phyloP scores from a whole-genome alignment of 1,140 invertebrate genomes.

The Drosophila mauritiana region DNA sequence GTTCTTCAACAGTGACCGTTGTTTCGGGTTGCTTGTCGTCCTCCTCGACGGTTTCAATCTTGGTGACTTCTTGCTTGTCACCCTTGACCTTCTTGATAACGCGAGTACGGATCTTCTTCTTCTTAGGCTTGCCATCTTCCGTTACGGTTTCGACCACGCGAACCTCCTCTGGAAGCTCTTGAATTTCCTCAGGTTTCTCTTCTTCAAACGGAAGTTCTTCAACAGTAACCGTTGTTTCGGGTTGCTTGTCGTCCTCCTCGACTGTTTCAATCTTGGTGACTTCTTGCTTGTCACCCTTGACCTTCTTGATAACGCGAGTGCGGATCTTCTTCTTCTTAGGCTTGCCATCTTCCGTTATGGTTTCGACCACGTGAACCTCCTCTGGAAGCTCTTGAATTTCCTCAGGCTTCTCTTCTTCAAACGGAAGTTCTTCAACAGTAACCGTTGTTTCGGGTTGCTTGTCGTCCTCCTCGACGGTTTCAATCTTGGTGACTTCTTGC shows the following conservation, averaged over 20 bases:
- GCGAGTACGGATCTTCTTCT: conserved; percentile 6
- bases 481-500: conserved; percentile 3
- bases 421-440: neutral
- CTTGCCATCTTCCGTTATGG: conserved; percentile 1
- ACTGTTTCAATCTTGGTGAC: neutral
- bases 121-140: conserved; percentile 7
- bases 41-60: conserved; percentile 4
- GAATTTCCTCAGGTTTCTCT: neutral
- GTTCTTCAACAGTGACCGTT: neutral
- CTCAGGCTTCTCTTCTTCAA: neutral
- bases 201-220: conserved; percentile 1
- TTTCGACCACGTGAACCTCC: conserved; percentile 3
- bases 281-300: conserved; percentile 5
- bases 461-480: conserved; percentile 3
- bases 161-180: conserved; percentile 4
- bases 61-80: conserved; percentile 1
- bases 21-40: neutral
- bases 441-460: conserved; percentile 4
- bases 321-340: conserved; percentile 8
- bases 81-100: conserved; percentile 7
- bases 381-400: neutral
- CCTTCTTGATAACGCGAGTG: conserved; percentile 1
- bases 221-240: neutral
- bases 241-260: neutral
- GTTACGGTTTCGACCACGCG: neutral